Base-by-base conservation (phyloP, 2,888 invertebrate genomes). In the Pheosia gnoma region DNA sequence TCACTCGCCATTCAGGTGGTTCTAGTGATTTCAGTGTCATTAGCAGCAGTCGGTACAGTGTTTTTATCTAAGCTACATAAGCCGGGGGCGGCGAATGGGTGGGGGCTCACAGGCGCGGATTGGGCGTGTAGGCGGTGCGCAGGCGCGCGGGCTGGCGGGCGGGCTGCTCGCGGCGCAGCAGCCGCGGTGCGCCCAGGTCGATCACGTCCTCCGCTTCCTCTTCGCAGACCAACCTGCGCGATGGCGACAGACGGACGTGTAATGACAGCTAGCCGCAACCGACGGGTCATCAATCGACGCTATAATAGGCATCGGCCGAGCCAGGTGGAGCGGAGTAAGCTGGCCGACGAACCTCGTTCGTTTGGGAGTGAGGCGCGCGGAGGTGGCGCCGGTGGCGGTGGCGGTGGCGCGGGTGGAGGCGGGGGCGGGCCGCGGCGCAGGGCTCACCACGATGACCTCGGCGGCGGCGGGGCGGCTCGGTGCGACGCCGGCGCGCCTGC, bases 71-170 rank as follows among this genome's bases (percentile, higher is more conserved):
- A 25, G 25, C 25, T 25, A 25, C 25, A 25, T 25, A 25, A 25
- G 25, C 25, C 25, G 25, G 25, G 25, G 25, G 25, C 43, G 43
- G 10, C 9, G 43, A 43, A 9, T 10, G 45, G 38, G 3, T 9
- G 43, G 25, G 1, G 58, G 83, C 89, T 82, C 37, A 90, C 90
- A 90, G 82, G 36, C 90, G 83, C 5, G 88, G 87, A 70, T 86
- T 89, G 49, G 88, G 89, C 45, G 80, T 81, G 79, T 85, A 84
- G 59, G 65, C 53, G 13, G 47, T 25, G 53, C 25, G 62, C 52
- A 58, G 52, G 49, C 53, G 54, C 45, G 55, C 38, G 59, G 54
- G 9, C 7, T 52, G 49, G 56, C 49, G 66, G 8, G 55, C 60
- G 58, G 60, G 67, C 57, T 80, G 74, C 45, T 75, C 58, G 51